Evolutionary conservation across 1,140 invertebrate genomes (phyloP).

Genomic region (Bombus huntii): DNA sequence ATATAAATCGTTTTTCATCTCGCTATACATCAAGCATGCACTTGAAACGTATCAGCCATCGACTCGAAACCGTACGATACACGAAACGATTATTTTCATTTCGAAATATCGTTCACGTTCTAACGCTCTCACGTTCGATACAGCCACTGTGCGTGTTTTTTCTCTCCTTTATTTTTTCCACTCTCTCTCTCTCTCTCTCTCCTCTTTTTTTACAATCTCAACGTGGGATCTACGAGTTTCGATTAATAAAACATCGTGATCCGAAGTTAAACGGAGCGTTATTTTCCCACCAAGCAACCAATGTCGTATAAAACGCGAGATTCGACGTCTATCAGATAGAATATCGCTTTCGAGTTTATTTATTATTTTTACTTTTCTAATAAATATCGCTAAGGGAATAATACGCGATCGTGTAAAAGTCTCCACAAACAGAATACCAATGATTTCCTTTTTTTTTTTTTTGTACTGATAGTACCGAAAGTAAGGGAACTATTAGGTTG

Average conservation of each 20-base stretch:
- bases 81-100: constrained; percentile 11
- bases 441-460: too few relatives aligned
- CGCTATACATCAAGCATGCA: neutral
- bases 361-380: neutral
- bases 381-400: neutral
- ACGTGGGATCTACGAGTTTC: neutral
- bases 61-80: neutral
- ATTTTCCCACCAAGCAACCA: neutral
- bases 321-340: neutral
- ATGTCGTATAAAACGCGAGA: neutral
- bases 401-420: too few relatives aligned
- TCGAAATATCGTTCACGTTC: neutral
- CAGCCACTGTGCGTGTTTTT: neutral
- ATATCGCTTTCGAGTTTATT: too few relatives aligned
- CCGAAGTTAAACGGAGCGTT: neutral
- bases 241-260: neutral
- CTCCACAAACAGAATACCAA: too few relatives aligned
- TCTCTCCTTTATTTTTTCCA: neutral
- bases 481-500: too few relatives aligned
- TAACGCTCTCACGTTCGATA: neutral
- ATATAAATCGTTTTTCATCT: constrained; percentile 7
- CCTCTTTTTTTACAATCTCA: neutral
- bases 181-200: neutral
- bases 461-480: too few relatives aligned
- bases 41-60: neutral